phyloP scores from a whole-genome alignment of 64 coral and sea anemone species.

The Montipora cactus region DNA sequence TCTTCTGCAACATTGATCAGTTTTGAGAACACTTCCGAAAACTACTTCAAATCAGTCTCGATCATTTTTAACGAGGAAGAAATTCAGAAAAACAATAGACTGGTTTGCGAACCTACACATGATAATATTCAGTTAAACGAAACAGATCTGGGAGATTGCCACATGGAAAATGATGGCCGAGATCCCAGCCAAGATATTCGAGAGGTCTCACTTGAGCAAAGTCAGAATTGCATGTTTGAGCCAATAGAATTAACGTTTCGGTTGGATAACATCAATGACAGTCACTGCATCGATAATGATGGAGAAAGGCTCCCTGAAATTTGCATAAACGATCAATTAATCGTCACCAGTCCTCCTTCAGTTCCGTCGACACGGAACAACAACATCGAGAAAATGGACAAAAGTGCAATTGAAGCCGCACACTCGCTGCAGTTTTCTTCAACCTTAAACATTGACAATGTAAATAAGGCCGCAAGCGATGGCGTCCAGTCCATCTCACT shows the following conservation, averaged over 20 bases:
- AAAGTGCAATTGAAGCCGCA: neutral
- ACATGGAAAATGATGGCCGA: neutral
- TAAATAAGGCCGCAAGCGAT: neutral
- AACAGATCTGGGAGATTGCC: neutral
- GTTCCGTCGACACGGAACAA: neutral
- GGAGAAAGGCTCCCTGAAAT: neutral
- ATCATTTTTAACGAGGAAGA: constrained; percentile 15
- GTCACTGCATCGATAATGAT: neutral
- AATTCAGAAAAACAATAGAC: neutral
- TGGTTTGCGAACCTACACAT: neutral
- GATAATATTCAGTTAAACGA: neutral
- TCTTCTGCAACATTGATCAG: neutral
- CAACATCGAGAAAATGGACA: constrained; percentile 23
- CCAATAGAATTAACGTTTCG: neutral
- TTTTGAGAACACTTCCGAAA: neutral
- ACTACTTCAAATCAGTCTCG: constrained; percentile 31
- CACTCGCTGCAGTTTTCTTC: neutral
- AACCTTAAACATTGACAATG: neutral
- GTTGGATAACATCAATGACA: neutral
- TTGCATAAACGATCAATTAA: constrained; percentile 17
- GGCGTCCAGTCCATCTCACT: constrained; percentile 34
- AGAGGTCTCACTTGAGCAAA: neutral
- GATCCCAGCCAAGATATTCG: neutral
- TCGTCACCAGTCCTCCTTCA: neutral
- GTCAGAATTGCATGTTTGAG: neutral